phyloP scores from a whole-genome alignment of 2,797 vertebrate genomes.

The Amazona ochrocephala region DNA sequence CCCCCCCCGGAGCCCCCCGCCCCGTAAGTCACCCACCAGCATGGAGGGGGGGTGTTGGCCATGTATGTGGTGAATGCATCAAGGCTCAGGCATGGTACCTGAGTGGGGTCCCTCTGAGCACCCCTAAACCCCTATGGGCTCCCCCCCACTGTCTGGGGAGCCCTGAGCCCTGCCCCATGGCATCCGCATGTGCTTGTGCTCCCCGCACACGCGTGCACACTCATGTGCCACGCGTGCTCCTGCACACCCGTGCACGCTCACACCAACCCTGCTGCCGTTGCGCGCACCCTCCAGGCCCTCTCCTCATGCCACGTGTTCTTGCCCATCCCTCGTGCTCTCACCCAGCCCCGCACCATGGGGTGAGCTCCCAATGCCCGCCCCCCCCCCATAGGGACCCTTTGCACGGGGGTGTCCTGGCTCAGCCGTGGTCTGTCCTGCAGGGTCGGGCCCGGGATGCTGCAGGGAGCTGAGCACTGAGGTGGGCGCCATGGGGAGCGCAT shows the following conservation, averaged over 20 bases:
- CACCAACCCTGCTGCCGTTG: background rate
- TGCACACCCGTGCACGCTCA: background rate
- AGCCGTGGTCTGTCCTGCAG: background rate
- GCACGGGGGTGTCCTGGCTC: background rate
- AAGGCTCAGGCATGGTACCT: background rate
- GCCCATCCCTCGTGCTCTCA: background rate
- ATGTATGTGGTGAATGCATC: fast-evolving
- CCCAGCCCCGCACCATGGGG: background rate
- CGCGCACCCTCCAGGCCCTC: background rate
- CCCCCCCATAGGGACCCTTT: background rate
- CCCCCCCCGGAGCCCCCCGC: background rate
- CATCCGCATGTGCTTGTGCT: background rate
- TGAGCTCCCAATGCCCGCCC: background rate
- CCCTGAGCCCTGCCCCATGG: background rate
- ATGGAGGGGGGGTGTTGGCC: too few relatives aligned
- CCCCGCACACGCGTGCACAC: background rate
- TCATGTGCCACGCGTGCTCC: background rate
- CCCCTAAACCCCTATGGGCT: fast-evolving
- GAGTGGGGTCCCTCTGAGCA: background rate
- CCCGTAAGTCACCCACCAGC: background rate
- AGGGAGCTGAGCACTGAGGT: constrained; percentile 65
- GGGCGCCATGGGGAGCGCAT: constrained; percentile 74
- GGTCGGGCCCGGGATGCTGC: constrained; percentile 69
- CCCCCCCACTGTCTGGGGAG: fast-evolving
- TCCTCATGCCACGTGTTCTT: background rate